These are phyloP conservation scores for Chloromyia formosa DNA, from an alignment of 2,888 invertebrate species.

Conservation along the genomic window DNA sequence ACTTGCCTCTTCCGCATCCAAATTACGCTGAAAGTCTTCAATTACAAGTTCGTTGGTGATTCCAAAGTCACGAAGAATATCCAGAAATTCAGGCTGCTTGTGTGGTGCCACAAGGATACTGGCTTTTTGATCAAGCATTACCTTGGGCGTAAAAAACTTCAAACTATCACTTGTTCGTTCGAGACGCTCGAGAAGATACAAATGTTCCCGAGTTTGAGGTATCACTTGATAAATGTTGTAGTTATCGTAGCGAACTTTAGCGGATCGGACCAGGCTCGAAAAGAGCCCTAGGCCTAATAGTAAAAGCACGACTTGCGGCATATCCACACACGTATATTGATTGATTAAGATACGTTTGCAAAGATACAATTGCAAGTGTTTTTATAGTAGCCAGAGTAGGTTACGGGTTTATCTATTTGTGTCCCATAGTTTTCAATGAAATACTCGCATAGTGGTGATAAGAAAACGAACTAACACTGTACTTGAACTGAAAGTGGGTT, in stretches of 20 bases:
- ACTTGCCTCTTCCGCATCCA: conserved; percentile 26
- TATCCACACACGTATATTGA: background rate
- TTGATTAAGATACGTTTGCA: too few relatives aligned
- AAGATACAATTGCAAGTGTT: too few relatives aligned
- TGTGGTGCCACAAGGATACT: conserved; percentile 45
- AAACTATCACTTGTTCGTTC: conserved; percentile 48
- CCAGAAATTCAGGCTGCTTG: conserved; percentile 44
- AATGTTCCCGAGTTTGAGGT: conserved; percentile 58
- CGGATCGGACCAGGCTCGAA: conserved; percentile 57
- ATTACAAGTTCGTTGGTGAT: background rate
- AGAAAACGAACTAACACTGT: too few relatives aligned
- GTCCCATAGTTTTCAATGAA: too few relatives aligned
- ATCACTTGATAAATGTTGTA: conserved; percentile 61
- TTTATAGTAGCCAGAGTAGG: too few relatives aligned
- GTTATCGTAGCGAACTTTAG: conserved; percentile 57
- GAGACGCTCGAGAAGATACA: conserved; percentile 56
- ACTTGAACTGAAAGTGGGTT: too few relatives aligned
- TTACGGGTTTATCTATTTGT: too few relatives aligned
- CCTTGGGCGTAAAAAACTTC: conserved; percentile 40
- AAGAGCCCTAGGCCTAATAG: background rate
- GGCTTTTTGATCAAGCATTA: background rate
- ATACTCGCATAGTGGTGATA: too few relatives aligned
- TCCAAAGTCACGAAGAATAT: conserved; percentile 36
- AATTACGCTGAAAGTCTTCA: conserved; percentile 41
- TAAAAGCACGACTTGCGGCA: conserved; percentile 5